A percentile compares a stretch with the other conserved stretches of the same genome.
Conservation (phyloP, 2,113 vertebrate genomes). For the Malurus melanocephalus region DNA sequence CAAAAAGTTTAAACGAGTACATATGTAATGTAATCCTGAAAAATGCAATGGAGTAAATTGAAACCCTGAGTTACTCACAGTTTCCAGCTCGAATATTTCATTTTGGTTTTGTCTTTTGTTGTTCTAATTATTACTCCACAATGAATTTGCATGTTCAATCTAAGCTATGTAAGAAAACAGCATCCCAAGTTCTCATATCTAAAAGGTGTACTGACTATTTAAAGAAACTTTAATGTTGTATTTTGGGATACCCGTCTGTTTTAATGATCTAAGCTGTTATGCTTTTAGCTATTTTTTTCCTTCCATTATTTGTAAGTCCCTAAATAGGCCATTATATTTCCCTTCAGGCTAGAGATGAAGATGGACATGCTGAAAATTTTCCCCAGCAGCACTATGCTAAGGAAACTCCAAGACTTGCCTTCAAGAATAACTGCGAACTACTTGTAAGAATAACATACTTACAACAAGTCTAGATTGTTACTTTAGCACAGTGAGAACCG, state of each 20-base stretch:
- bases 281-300: slow-evolving; percentile 86
- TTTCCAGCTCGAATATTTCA: slow-evolving; percentile 60
- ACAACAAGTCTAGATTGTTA: slow-evolving; percentile 89
- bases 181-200: slow-evolving; percentile 71
- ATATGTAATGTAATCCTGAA: slow-evolving; percentile 69
- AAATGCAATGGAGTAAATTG: slow-evolving; percentile 56
- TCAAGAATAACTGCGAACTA: slow-evolving; percentile 99
- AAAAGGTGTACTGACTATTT: slow-evolving; percentile 77
- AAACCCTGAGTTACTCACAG: slow-evolving; percentile 58
- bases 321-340: slow-evolving; percentile 99
- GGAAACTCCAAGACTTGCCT: slow-evolving; percentile 99
- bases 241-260: slow-evolving; percentile 80
- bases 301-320: slow-evolving; percentile 94
- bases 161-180: slow-evolving; percentile 67
- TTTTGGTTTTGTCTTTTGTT: slow-evolving; percentile 68
- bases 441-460: slow-evolving; percentile 98
- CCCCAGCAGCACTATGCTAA: slow-evolving; percentile 98
- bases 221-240: slow-evolving; percentile 78
- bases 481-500: slow-evolving; percentile 83
- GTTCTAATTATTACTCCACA: slow-evolving; percentile 55
- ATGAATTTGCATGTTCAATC: slow-evolving; percentile 73
- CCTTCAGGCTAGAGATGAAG: slow-evolving; percentile 99
- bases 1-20: slow-evolving; percentile 71
- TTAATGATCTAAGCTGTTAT: slow-evolving; percentile 82
- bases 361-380: slow-evolving; percentile 97